Base-by-base conservation (phyloP, 2,888 invertebrate genomes). In the Sclerodermus sp. region DNA sequence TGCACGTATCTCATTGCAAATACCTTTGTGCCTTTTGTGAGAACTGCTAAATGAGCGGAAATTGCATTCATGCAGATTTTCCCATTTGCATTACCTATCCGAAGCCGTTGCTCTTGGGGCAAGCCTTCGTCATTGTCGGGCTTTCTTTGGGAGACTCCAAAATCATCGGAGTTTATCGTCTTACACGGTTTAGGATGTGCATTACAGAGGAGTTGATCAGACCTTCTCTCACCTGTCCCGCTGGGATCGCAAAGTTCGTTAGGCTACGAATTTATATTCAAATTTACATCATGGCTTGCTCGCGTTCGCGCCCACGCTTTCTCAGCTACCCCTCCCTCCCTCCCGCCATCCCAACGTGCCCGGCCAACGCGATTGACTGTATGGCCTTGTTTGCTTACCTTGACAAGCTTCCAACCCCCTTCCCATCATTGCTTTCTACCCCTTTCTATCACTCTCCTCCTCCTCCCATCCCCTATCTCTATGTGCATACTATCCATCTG, bases 261-360 rank as follows among this genome's bases (percentile, higher is more conserved):
- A 58, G 57, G 49, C 54, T 51, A 44, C 29, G 51, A 62, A 60
- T 64, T 62, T 62, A 60, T 58, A 62, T 62, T 64, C 55, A 60
- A 56, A 60, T 56, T 55, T 46, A 23, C 45, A 44, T 44, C 17
- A 23, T 8, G 23, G 23, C 34, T 4, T 12, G 34, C 23, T 23
- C 23, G 23, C 23, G 23, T 8, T 23, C 23, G 8, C 23, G 23
- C 23, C 8, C 23, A 23, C 23, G 23, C 23, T 23, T 23, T 23
- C 23, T 23, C 23, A 23, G 4, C 8, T 23, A 23, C 4, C 23
- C 8, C 23, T 23, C 23, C 8, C 23, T 23, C 23, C 8, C 23
- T 23, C 23, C 8, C 23, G 3, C 23, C 8, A 23, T 23, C n/a
- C n/a, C n/a, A n/a, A n/a, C n/a, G n/a, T n/a, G n/a, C n/a, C n/a